These are phyloP conservation scores for Dendrolimus kikuchii DNA, from an alignment of 1,140 invertebrate species.

Conservation along the genomic window DNA sequence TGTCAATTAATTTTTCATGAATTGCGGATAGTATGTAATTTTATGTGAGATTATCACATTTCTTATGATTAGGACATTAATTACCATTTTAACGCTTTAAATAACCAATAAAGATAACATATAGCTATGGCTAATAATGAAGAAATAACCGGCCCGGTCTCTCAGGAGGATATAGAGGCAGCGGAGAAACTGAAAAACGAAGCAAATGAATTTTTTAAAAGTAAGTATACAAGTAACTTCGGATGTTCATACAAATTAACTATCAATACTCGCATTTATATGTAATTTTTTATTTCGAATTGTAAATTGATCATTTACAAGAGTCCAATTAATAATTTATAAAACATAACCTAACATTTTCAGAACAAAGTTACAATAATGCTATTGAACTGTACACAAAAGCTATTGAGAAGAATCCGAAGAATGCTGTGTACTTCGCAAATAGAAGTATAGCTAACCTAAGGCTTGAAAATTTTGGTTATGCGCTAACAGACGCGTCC, in stretches of 20 bases:
- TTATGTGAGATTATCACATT: constrained; percentile 40
- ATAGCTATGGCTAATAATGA: constrained; percentile 47
- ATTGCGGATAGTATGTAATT: constrained; percentile 45
- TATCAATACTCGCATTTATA: no score
- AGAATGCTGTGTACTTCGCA: constrained; percentile 88
- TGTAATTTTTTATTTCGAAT: no score
- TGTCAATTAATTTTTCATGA: constrained; percentile 47
- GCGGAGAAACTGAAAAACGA: constrained; percentile 61
- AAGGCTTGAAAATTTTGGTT: constrained; percentile 94
- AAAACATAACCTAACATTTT: constrained; percentile 55
- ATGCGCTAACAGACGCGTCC: constrained; percentile 92
- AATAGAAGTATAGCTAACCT: constrained; percentile 97
- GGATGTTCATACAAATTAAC: background rate
- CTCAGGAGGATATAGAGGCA: constrained; percentile 53
- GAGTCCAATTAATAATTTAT: constrained; percentile 19
- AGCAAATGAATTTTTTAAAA: constrained; percentile 67
- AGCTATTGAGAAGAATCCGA: constrained; percentile 92
- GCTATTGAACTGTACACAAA: constrained; percentile 93
- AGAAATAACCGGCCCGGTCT: constrained; percentile 44
- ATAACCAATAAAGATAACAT: constrained; percentile 25
- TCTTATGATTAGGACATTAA: constrained; percentile 36
- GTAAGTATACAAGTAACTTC: constrained; percentile 30
- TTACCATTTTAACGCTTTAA: constrained; percentile 27
- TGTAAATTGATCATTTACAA: constrained; percentile 16
- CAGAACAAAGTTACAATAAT: constrained; percentile 91